phyloP scores from a whole-genome alignment of 1,140 invertebrate genomes.

The Drosophila sechellia region DNA sequence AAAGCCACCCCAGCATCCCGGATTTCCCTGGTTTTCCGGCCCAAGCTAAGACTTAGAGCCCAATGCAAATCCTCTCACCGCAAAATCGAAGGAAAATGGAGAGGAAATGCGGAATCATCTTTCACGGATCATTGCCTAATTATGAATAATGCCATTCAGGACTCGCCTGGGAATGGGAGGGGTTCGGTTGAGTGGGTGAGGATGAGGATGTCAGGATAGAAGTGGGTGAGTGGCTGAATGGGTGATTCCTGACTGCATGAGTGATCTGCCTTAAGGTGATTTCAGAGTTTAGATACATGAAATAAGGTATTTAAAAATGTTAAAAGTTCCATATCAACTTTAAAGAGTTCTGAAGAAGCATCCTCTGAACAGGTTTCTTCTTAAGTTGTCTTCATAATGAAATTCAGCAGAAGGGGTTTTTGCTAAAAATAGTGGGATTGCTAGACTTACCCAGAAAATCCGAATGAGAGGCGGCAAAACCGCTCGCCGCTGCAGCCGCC shows the following conservation, averaged over 20 bases:
- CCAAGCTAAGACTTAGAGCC: slow-evolving; percentile 25
- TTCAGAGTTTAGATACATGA: slow-evolving; percentile 10
- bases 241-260: slow-evolving; percentile 27
- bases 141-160: slow-evolving; percentile 79
- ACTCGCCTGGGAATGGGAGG: slow-evolving; percentile 12
- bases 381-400: no score
- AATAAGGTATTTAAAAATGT: not conserved
- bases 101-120: slow-evolving; percentile 77
- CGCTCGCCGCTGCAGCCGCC: slow-evolving; percentile 86
- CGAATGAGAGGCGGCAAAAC: slow-evolving; percentile 86
- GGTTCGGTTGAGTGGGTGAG: slow-evolving; percentile 6
- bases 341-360: no score
- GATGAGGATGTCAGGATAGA: slow-evolving; percentile 13
- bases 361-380: no score
- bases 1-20: slow-evolving; percentile 22
- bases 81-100: slow-evolving; percentile 55
- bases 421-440: not conserved
- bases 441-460: slow-evolving; percentile 89
- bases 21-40: slow-evolving; percentile 1
- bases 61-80: slow-evolving; percentile 77
- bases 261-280: slow-evolving; percentile 63
- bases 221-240: slow-evolving; percentile 2
- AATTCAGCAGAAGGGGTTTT: no score
- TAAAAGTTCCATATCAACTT: no score
- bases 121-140: slow-evolving; percentile 81